Conservation (phyloP, 2,113 vertebrate species). For the Sus scrofa region T2T-Sscrofa CM000812.6:120710001-120710500, state of each 20-base stretch:
- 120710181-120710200: background rate
- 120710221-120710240: background rate
- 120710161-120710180: background rate
- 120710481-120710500: background rate
- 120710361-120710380: background rate
- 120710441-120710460: background rate
- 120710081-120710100: background rate
- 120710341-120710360: background rate
- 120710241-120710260: rapidly evolving
- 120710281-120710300: background rate
- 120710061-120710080: background rate
- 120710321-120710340: background rate
- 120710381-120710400: background rate
- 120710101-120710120: background rate
- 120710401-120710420: background rate
- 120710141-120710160: background rate
- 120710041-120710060: background rate
- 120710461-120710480: background rate
- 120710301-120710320: background rate
- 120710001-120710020: background rate
- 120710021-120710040: background rate
- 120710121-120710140: background rate
- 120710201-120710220: background rate
- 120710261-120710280: background rate
- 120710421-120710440: background rate